Evolutionary conservation across 2,888 invertebrate species (phyloP).

Genomic region (Pristionchus mayeri): DNA sequence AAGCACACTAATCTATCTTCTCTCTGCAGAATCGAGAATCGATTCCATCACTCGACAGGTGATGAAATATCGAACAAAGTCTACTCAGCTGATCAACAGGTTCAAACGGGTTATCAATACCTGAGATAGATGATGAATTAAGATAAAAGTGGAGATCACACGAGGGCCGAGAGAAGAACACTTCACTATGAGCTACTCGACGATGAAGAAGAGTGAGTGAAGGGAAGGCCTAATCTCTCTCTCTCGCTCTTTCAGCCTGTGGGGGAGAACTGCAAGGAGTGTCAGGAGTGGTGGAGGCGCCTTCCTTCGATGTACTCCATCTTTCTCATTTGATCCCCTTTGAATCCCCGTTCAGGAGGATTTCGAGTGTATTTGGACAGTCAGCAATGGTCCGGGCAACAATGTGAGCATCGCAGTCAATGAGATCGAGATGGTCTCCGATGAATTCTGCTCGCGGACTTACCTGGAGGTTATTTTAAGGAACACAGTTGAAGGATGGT

Average conservation of each 20-base stretch:
- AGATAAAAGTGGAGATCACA: conserved; percentile 50
- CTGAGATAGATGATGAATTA: not conserved
- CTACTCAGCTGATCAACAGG: conserved; percentile 12
- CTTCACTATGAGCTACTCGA: conserved; percentile 50
- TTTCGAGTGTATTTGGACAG: conserved; percentile 65
- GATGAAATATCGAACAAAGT: conserved; percentile 52
- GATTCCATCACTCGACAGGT: not conserved
- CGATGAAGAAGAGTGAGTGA: conserved; percentile 51
- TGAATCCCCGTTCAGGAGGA: not conserved
- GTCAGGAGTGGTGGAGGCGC: conserved; percentile 50
- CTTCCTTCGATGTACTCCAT: conserved; percentile 7
- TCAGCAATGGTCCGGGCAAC: conserved; percentile 59
- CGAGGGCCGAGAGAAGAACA: conserved; percentile 10
- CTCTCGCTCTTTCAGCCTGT: conserved; percentile 61
- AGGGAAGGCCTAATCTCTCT: too few species aligned
- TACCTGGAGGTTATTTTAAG: not conserved
- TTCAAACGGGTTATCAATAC: not conserved
- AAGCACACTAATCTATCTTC: not conserved
- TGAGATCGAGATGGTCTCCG: not conserved
- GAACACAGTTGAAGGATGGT: too few species aligned
- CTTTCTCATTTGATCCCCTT: not conserved
- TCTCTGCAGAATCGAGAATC: not conserved
- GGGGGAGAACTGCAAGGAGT: conserved; percentile 54
- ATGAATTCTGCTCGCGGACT: not conserved
- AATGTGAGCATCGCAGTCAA: conserved; percentile 13